Evolutionary conservation across 92 coral and sea anemone genomes (phyloP), one percentile per base, ranked within the genome.

Genomic region (Epizoanthus rinbou): DNA sequence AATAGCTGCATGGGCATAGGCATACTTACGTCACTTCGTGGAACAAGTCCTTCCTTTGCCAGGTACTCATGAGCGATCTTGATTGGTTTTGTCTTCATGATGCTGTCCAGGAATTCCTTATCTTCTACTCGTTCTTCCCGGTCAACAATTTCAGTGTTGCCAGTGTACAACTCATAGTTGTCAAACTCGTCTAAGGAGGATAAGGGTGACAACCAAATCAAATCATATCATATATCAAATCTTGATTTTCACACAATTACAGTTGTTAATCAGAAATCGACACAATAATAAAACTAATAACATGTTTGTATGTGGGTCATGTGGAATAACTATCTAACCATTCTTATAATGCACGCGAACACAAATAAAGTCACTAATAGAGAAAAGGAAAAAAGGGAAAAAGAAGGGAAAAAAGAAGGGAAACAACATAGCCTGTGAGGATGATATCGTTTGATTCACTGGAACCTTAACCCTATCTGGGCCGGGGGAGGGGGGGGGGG

Each of bases 91-190:
- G 87, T 84, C 4, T 11, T 65, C 64, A 84, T 75, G 52, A 75
- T 52, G 21, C 13, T 45, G 53, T 84, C 25, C 17, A 84, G n/a
- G 56, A 84, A 84, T 5, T 57, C 11, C 15, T 23, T 35, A 21
- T 68, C 56, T 21, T 84, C 87, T 52, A 7, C 10, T 15, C 8
- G 45, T 57, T 84, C 87, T 14, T 50, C 59, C 35, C 19, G 18
- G 14, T 84, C 75, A 23, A 75, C 73, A 1, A n/a, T 21, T 11
- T 84, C 87, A 19, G 75, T 3, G 3, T 74, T 31, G 14, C 87
- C 87, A 25, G 87, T 84, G 67, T 53, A 57, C 63, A 74, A 47
- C 17, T 68, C 69, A 8, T 75, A 84, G 75, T 84, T 75, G 35
- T 84, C 87, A n/a, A 84, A 75, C 31, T 39, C 54, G 28, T 24